Conservation (phyloP, 2,888 invertebrate genomes). For the Aromia moschata region DNA sequence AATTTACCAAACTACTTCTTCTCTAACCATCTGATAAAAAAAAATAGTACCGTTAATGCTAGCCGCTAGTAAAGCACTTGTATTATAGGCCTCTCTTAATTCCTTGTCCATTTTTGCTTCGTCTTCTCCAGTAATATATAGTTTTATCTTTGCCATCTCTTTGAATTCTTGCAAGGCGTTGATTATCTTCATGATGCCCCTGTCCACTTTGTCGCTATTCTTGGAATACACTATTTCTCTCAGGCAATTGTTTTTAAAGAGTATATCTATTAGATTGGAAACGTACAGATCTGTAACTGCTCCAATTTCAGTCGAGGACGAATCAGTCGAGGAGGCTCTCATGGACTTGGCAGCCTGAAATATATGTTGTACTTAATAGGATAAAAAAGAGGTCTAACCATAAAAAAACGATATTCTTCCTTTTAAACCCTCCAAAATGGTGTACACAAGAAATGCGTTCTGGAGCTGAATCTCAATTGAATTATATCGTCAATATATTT, state of each 20-base stretch:
- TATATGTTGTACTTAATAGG: too few species aligned
- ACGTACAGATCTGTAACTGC: slow-evolving; percentile 38
- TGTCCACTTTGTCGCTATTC: slow-evolving; percentile 20
- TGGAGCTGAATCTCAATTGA: too few species aligned
- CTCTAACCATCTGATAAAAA: too few species aligned
- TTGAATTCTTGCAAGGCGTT: slow-evolving; percentile 33
- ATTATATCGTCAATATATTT: too few species aligned
- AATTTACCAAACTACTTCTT: too few species aligned
- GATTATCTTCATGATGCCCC: slow-evolving; percentile 25
- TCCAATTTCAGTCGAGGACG: too few species aligned
- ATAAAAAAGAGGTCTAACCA: too few species aligned
- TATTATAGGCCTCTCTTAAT: slow-evolving; percentile 46
- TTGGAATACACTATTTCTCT: slow-evolving; percentile 13
- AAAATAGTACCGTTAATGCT: slow-evolving; percentile 43
- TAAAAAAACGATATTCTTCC: too few species aligned
- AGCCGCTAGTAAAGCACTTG: slow-evolving; percentile 40
- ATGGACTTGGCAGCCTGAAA: too few species aligned
- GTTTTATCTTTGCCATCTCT: slow-evolving; percentile 37
- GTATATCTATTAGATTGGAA: slow-evolving; percentile 40
- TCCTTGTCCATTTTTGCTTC: slow-evolving; percentile 43
- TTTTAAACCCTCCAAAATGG: too few species aligned
- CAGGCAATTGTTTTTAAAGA: slow-evolving; percentile 44
- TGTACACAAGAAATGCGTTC: too few species aligned
- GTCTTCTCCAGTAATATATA: slow-evolving; percentile 45
- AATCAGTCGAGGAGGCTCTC: too few species aligned